Percentiles rank a stretch among this genome's conserved stretches.
phyloP scores from a whole-genome alignment of 2,797 vertebrate genomes.

The Peromyscus attwateri region DNA sequence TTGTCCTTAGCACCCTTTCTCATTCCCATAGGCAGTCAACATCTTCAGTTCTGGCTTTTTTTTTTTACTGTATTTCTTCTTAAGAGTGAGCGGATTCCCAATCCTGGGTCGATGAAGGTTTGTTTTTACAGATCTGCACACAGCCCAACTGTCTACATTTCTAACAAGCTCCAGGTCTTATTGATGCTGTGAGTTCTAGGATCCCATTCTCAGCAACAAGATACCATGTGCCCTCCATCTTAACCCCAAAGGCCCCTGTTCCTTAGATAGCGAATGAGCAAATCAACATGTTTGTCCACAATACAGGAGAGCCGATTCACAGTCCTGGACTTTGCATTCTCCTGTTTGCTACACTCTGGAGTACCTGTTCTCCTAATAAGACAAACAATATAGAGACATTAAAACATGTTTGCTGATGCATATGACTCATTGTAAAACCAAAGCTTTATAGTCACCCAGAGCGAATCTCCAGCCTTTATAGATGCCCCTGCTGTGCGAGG shows the following conservation, averaged over 20 bases:
- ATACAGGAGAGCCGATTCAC: background rate
- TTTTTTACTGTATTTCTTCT: background rate
- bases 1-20: background rate
- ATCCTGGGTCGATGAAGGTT: background rate
- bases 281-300: background rate
- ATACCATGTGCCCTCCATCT: background rate
- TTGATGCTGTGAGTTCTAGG: accelerated
- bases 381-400: constrained; percentile 56
- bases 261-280: background rate
- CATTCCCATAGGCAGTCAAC: background rate
- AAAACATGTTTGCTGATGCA: constrained; percentile 66
- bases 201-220: background rate
- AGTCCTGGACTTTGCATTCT: background rate
- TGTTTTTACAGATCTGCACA: background rate
- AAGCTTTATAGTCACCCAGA: constrained; percentile 40
- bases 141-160: background rate
- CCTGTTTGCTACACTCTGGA: background rate
- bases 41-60: background rate
- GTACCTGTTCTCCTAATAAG: constrained; percentile 64
- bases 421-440: constrained; percentile 50
- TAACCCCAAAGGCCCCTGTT: background rate
- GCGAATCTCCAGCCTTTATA: constrained; percentile 1
- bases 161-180: background rate
- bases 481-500: constrained; percentile 22
- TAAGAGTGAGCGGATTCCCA: background rate